Evolutionary conservation across 2,797 vertebrate genomes (phyloP).

Genomic region (Salarias fasciatus): DNA sequence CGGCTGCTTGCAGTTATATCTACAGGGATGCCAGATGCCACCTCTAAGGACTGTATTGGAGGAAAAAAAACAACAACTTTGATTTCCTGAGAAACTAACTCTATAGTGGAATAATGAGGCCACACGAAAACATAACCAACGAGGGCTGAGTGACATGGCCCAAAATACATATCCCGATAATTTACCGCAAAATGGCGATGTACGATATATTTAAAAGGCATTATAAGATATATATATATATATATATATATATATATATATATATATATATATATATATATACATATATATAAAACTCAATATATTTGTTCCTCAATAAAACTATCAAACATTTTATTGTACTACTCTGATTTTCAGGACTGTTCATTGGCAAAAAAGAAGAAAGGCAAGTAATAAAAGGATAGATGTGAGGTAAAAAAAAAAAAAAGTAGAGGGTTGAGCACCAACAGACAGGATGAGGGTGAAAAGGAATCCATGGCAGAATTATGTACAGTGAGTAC

Average conservation of each 20-base stretch:
- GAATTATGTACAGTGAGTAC: slow-evolving; percentile 32
- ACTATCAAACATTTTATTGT: too few species aligned
- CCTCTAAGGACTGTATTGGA: slow-evolving; percentile 23
- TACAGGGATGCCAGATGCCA: slow-evolving; percentile 19
- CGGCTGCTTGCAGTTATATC: slow-evolving; percentile 30
- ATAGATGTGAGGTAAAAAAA: slow-evolving; percentile 3
- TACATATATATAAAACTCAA: too few species aligned
- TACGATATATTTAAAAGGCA: too few species aligned
- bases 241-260: too few species aligned
- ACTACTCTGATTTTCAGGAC: too few species aligned
- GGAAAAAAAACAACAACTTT: slow-evolving; percentile 41
- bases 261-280: too few species aligned
- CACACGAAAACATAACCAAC: slow-evolving; percentile 3
- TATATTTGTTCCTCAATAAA: too few species aligned
- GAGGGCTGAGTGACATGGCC: too few species aligned
- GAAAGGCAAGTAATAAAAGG: slow-evolving; percentile 7
- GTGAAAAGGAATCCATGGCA: slow-evolving; percentile 18
- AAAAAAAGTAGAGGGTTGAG: neutral
- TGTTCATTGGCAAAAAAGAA: neutral
- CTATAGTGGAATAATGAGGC: slow-evolving; percentile 27
- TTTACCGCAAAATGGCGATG: too few species aligned
- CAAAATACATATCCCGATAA: too few species aligned
- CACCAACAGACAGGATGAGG: neutral
- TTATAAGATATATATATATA: too few species aligned
- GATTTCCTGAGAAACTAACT: slow-evolving; percentile 48